Evolutionary conservation across 2,888 invertebrate genomes (phyloP).

Genomic region (Ophion ventricosus): DNA sequence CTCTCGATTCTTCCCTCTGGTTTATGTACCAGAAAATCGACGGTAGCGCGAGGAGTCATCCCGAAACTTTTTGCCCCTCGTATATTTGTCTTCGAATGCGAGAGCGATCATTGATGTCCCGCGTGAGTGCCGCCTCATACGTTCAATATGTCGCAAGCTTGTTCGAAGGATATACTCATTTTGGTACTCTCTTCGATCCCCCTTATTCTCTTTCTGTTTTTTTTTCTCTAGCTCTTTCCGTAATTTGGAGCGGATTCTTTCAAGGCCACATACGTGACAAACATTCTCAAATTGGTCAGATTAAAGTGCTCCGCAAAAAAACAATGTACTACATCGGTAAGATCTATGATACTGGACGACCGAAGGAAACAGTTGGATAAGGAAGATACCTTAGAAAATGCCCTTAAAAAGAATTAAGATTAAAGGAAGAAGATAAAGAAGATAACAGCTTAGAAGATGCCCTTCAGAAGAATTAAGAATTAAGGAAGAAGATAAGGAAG

Average conservation of each 20-base stretch:
- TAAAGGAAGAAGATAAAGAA: no score
- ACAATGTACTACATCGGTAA: background rate
- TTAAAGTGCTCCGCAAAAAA: background rate
- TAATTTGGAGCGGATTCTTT: background rate
- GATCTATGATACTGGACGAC: no score
- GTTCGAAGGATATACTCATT: background rate
- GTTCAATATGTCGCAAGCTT: conserved; percentile 10
- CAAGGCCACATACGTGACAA: background rate
- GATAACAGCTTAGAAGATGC: no score
- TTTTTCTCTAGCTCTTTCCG: background rate
- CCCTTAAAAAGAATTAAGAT: no score
- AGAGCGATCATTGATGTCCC: conserved; percentile 15
- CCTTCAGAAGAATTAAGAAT: no score
- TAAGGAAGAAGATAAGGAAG: no score
- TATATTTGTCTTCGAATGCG: conserved; percentile 1
- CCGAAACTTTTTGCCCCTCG: conserved; percentile 33
- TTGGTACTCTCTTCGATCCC: background rate
- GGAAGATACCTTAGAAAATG: no score
- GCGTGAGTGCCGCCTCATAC: background rate
- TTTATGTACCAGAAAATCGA: conserved; percentile 45
- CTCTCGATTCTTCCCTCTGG: conserved; percentile 17
- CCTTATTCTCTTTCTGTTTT: background rate
- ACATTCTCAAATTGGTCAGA: background rate
- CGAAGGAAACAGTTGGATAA: no score
- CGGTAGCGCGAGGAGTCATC: conserved; percentile 4